Evolutionary conservation across 2,888 invertebrate genomes (phyloP), one percentile per base, ranked within the genome.

Genomic region (Synanthedon tipuliformis): DNA sequence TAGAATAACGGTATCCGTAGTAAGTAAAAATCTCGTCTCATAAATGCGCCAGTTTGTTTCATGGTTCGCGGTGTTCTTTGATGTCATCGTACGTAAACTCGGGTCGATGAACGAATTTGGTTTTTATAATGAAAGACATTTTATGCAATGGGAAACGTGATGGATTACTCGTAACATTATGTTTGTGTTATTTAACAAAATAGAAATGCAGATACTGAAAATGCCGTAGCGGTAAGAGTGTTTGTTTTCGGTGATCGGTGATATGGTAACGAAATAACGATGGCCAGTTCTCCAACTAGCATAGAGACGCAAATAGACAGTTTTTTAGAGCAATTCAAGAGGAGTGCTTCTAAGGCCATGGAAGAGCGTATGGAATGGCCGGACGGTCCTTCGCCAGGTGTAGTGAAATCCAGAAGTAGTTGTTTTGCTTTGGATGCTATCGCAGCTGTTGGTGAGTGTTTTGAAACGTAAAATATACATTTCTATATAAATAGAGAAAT

Each of bases 301-400:
- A 92, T 93, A 78, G 94, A 94, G 88, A 93, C 92, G 69, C 93
- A 94, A 88, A 94, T 94, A 87, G 94, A 94, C 90, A 92, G 92
- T 86, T 94, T 94, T 87, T 83, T 94, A 78, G 94, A 93, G 88
- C 93, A 93, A 75, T 93, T 94, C 75, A 93, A 93, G 75, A 90
- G 92, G 61, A 93, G 93, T 86, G 93, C 93, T 64, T 93, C 93
- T 54, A 92, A 91, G 71, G 93, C 92, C 55, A 93, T 93, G 90
- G 92, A 92, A 64, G 90, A 90, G 59, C 72, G 81, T 54, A 84
- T 85, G 73, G 89, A 89, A 61, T 89, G 89, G 89, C 80, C 85
- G 54, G 85, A 87, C 65, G 80, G 83, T 56, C 69, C 79, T n/a
- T 79, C 82, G 50, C 80, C 84, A 55, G 81, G 80, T 53, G 80